Evolutionary conservation across 1,140 invertebrate species (phyloP), one percentile per base, ranked within the genome.

Genomic region (Drosophila oshimai): DNA sequence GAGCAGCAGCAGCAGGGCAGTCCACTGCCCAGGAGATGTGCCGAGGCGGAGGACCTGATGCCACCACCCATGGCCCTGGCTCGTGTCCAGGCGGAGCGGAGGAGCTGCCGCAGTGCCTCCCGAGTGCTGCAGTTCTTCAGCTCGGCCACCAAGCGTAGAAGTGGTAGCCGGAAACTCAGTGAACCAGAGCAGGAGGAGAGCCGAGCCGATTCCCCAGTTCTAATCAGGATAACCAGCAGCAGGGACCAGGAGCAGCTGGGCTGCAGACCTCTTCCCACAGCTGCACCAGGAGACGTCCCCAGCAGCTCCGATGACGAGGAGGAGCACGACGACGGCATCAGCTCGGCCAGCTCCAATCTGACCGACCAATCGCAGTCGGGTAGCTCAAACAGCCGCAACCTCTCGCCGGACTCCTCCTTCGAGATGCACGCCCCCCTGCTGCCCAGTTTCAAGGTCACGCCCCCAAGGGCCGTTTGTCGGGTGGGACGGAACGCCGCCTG

Each of bases 401-500:
- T 70, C 5, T 88, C 90, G 0, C 75, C 86, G n/a, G 86, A 91
- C 37, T 90, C 90, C n/a, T 90, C 89, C 9, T 89, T 90, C 20
- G 90, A 90, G 51, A 45, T 91, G 74, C 90, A 91, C 44, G 75
- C 90, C 1, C 90, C 90, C 13, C 37, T 90, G 15, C 42, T 91
- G 72, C 90, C 90, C 46, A 89, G 71, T n/a, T 91, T 91, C 65
- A 90, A 90, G 68, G 64, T 91, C n/a, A 91, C 90, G 12, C 90
- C 90, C 2, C 89, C 90, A 2, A 44, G 57, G n/a, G 45, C 64
- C 4, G 64, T 72, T 46, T 79, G 77, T 49, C 64, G 79, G 33
- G 69, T 53, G 0, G 54, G 74, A 22, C 67, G 74, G 22, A 79
- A 62, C 44, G 71, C 89, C 0, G 89, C 84, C 18, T 77, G 74